Evolutionary conservation across 1,140 invertebrate genomes (phyloP), one percentile per base, ranked within the genome.

Genomic region (Adelges cooleyi): DNA sequence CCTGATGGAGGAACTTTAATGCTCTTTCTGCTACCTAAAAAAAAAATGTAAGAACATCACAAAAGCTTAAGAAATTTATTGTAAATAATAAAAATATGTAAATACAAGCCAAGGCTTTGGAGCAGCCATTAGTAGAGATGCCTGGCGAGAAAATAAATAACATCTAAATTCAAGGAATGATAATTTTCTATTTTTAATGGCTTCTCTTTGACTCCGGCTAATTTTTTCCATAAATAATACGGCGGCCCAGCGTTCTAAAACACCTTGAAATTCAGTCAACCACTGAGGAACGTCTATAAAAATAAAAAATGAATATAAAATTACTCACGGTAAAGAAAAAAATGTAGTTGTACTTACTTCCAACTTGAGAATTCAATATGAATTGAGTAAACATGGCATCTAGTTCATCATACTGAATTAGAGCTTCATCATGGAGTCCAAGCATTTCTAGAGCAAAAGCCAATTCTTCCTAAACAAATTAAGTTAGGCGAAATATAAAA

Each of bases 301-400:
- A 67, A 72, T 13, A 59, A 66, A 22, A 59, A 29, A 46, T 1
- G n/a, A n/a, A 42, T 22, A 33, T n/a, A 59, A 65, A 66, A 56
- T n/a, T 44, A 40, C 40, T 15, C 0, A 40, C 11, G 10, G 42
- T 25, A 17, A 18, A 66, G 27, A 53, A 5, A 27, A 25, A 17
- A 56, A 68, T 54, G 36, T 51, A 27, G 3, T 38, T 33, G 40
- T 22, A 70, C 71, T 73, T 75, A 86, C 84, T 83, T 72, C 88
- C 88, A 68, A 89, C 80, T 73, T 88, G 86, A 48, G 90, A 90
- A 78, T 95, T 95, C 65, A 94, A 82, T 40, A 97, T 84, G 79
- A 95, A 96, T 78, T 97, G 93, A 11, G 93, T 93, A 76, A 98
- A 97, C 52, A 97, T 80, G 59, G 94, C 94, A 80, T 97, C 94